Evolutionary conservation across 2,888 invertebrate genomes (phyloP).

Genomic region (Eledona agricola): DNA sequence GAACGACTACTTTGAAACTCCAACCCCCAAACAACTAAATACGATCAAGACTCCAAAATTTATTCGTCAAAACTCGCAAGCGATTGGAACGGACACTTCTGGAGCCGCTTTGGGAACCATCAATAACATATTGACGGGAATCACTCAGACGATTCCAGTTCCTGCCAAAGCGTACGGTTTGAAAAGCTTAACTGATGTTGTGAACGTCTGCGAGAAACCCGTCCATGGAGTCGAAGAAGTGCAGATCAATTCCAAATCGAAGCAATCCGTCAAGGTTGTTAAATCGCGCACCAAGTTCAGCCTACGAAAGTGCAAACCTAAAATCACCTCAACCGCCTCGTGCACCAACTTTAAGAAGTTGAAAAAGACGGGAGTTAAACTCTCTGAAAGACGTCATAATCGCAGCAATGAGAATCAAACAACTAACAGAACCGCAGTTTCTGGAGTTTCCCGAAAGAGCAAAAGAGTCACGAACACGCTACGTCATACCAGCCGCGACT

Average conservation of each 20-base stretch:
- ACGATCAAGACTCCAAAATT: constrained; percentile 1
- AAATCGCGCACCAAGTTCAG: constrained; percentile 6
- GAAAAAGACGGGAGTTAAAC: constrained; percentile 8
- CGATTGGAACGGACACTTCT: constrained; percentile 48
- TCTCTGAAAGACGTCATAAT: constrained; percentile 4
- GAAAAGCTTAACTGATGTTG: neutral
- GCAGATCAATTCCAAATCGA: constrained; percentile 24
- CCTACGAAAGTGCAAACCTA: constrained; percentile 8
- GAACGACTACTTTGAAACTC: neutral
- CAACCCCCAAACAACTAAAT: neutral
- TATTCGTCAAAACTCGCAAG: constrained; percentile 47
- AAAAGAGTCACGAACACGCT: constrained; percentile 4
- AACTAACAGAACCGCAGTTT: constrained; percentile 1
- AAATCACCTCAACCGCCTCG: constrained; percentile 4
- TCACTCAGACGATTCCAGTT: constrained; percentile 50
- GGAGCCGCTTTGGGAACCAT: constrained; percentile 52
- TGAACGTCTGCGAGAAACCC: neutral
- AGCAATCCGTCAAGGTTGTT: constrained; percentile 1
- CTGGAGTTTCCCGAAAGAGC: constrained; percentile 2
- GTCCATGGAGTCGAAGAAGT: constrained; percentile 24
- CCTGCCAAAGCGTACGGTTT: neutral
- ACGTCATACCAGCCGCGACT: constrained; percentile 1
- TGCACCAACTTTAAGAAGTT: constrained; percentile 10
- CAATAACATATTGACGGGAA: constrained; percentile 53
- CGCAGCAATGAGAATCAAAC: constrained; percentile 1